Base-by-base conservation (phyloP, 2,113 vertebrate species). In the Barbus barbus region DNA sequence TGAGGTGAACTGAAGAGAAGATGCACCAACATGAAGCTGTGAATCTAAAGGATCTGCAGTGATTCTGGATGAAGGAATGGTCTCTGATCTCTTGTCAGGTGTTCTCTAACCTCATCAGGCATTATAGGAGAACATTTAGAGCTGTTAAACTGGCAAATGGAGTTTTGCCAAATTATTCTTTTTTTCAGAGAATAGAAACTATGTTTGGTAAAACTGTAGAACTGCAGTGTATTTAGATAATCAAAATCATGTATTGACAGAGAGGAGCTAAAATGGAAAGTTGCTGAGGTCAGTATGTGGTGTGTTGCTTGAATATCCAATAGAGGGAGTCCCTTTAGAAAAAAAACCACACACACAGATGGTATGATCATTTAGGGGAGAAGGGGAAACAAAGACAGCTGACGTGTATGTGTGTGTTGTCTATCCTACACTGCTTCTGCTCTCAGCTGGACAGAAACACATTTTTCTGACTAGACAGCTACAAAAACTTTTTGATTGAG, bases 401-500 rank as follows among this genome's bases (percentile, higher is more conserved):
- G 81, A 85, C 9, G 61, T 75, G 65, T 86, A 44, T 28, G 51
- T 58, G 77, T 81, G 71, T 65, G 56, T 73, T 33, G 67, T 72
- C 24, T 69, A 38, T 44, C 24, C 38, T 76, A 38, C 63, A 18
- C 63, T 36, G 31, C 31, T 18, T 41, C 16, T 61, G 46, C 31
- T 33, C 53, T 83, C 72, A 63, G 38, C 74, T 76, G 75, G 41
- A 78, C 83, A 78, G 18, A 51, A 9, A 69, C n/a, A 26, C 44
- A 38, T 71, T 31, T 71, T 78, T 84, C 58, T 82, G 79, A 71
- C 86, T 74, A 87, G 83, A 87, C 83, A 41, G 73, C 6, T 36
- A 12, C 48, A 81, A 63, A 63, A 24, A 61, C 9, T 33, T 81
- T 81, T 48, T 51, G 77, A 63, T 2, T 20, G 44, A 41, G 41